Evolutionary conservation across 1,140 invertebrate genomes (phyloP), one percentile per base, ranked within the genome.

Genomic region (Saccostrea echinata): DNA sequence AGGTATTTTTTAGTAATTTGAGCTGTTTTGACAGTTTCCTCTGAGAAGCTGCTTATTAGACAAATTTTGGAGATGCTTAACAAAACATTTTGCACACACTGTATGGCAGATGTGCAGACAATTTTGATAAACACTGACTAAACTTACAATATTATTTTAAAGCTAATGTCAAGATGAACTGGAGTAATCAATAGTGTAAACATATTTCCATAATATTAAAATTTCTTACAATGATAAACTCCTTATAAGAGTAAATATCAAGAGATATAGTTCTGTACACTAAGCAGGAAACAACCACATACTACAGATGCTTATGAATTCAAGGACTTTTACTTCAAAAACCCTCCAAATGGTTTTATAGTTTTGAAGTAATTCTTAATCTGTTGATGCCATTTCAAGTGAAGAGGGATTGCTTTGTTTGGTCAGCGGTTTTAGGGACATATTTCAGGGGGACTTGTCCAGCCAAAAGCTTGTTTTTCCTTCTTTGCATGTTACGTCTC

Each of bases 401-500:
- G 30, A 33, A 76, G 27, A n/a, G 4, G 68, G 30, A 76, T 30
- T 76, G 27, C 27, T 76, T 76, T 76, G 30, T 30, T 76, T 76
- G 68, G 24, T 76, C 30, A 33, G 68, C 13, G 11, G 30, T 61
- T n/a, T 61, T 21, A 21, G 55, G 13, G 24, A 33, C 27, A 11
- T 12, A 27, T 27, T 33, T 30, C 13, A 13, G 68, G 68, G 27
- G 30, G 9, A 27, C 13, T 33, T 76, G 30, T 11, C 68, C 68
- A 76, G 30, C 24, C 11, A 33, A 33, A 76, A 33, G 24, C 68
- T 76, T 27, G 3, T 76, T 76, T 71, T 76, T 76, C 68, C 30
- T 30, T 76, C 68, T 33, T 76, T 76, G 68, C 68, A 76, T 76
- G 68, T 30, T 76, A 30, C 13, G 9, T 33, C 68, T 30, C 68